Evolutionary conservation across 2,888 invertebrate species (phyloP), one percentile per base, ranked within the genome.

Genomic region (Latheticus oryzae): DNA sequence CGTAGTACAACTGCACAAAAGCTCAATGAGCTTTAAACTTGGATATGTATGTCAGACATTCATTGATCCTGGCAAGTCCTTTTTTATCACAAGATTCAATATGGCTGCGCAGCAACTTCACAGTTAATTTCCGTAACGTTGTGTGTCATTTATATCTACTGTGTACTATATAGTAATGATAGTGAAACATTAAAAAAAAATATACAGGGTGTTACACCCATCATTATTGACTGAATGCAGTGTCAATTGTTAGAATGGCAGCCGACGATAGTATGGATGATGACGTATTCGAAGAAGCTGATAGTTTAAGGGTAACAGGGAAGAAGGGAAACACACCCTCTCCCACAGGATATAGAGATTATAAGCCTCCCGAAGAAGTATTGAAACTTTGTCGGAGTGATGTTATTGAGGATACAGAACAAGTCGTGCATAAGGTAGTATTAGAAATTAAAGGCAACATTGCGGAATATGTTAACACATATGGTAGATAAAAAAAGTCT

Each of bases 281-380:
- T 77, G 91, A 92, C 77, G 92, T 91, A 42, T 92, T 92, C 71
- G 83, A 83, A 61, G 78, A 78, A 12, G 47, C 65, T 47, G 59
- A 66, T 53, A 65, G 66, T 53, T 60, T 75, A 48, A 67, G 58
- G 26, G 67, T 73, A 33, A 24, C 56, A 15, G 56, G 63, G 19
- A 58, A 67, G 79, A 78, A 69, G 74, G 66, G 64, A 40, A 74
- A 78, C 64, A 82, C 87, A 1, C 89, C 90, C 7, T 90, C 89
- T 2, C 88, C 90, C 2, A 92, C 90, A 11, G 92, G 92, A 2
- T 92, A 92, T 77, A 81, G 89, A 7, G 90, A 89, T 72, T 92
- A 92, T 79, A 84, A 85, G 60, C 89, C 90, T 1, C 89, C 91
- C 1, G 83, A 84, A 0, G 89, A 90, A 63, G 84, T 89, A 1